A percentile compares a stretch with the other conserved stretches of the same genome.
Conservation (phyloP, 2,113 vertebrate genomes). For the Thunnus thynnus region DNA sequence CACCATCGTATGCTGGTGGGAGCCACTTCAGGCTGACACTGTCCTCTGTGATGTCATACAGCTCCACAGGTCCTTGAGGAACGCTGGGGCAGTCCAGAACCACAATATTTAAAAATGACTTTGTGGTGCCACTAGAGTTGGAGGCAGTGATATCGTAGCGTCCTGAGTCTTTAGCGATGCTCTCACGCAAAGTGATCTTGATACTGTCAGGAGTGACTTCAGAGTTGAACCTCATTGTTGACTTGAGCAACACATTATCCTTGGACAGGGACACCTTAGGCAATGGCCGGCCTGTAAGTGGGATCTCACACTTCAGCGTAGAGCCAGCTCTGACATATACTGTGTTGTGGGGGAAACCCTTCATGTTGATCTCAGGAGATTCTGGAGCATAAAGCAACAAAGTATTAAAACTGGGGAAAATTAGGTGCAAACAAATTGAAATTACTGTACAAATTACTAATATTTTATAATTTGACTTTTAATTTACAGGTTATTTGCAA, state of each 20-base stretch:
- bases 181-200: conserved; percentile 93
- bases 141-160: conserved; percentile 95
- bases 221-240: conserved; percentile 96
- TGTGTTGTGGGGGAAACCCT: conserved; percentile 93
- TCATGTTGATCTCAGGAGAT: conserved; percentile 96
- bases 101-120: conserved; percentile 92
- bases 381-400: conserved; percentile 80
- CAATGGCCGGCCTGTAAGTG: conserved; percentile 91
- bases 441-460: too few species aligned
- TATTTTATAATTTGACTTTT: not conserved
- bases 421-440: not conserved
- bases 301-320: conserved; percentile 97
- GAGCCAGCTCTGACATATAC: conserved; percentile 95
- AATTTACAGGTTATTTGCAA: not conserved
- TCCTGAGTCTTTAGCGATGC: conserved; percentile 92
- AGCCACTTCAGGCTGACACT: conserved; percentile 93
- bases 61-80: conserved; percentile 92
- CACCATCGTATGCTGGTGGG: conserved; percentile 94
- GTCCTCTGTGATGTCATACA: conserved; percentile 93
- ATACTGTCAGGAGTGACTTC: conserved; percentile 94
- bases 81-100: conserved; percentile 94
- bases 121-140: conserved; percentile 96
- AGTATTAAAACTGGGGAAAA: not conserved
- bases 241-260: conserved; percentile 90
- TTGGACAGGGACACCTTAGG: conserved; percentile 94